Percentiles rank a stretch among this genome's conserved stretches.
These are phyloP conservation scores for Thecophora atra DNA, from an alignment of 2,888 invertebrate species.

Conservation along the genomic window DNA sequence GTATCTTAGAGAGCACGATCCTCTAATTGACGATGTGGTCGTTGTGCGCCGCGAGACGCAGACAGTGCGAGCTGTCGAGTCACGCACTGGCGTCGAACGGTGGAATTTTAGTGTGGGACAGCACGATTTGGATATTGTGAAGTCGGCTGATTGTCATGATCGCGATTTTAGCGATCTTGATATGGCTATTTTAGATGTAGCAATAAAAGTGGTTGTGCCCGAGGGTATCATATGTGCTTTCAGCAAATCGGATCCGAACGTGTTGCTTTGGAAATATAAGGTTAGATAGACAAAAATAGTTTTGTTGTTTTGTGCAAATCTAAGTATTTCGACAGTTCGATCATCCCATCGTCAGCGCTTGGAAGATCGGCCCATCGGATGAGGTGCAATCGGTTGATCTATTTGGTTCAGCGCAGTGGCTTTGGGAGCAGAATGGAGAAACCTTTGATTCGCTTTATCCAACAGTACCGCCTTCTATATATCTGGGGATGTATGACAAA, in stretches of 20 bases:
- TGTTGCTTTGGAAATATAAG: constrained; percentile 79
- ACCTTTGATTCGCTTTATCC: constrained; percentile 58
- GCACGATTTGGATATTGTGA: constrained; percentile 77
- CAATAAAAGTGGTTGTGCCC: constrained; percentile 75
- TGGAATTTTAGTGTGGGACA: constrained; percentile 97
- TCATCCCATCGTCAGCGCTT: constrained; percentile 86
- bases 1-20: constrained; percentile 55
- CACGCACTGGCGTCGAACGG: constrained; percentile 83
- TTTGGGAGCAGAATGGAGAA: constrained; percentile 64
- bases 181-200: constrained; percentile 66
- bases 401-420: constrained; percentile 72
- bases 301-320: too few relatives aligned
- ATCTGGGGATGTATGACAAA: constrained; percentile 83
- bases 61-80: constrained; percentile 90
- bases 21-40: constrained; percentile 70
- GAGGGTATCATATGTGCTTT: constrained; percentile 78
- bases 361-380: constrained; percentile 77
- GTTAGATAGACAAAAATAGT: constrained; percentile 63
- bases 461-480: constrained; percentile 74
- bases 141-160: constrained; percentile 68
- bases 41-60: constrained; percentile 84
- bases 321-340: constrained; percentile 71
- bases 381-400: constrained; percentile 77
- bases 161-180: constrained; percentile 56
- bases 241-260: constrained; percentile 69